A percentile compares a stretch with the other conserved stretches of the same genome.
Conservation (phyloP, 1,140 invertebrate species). For the Heliconius melpomene region DNA sequence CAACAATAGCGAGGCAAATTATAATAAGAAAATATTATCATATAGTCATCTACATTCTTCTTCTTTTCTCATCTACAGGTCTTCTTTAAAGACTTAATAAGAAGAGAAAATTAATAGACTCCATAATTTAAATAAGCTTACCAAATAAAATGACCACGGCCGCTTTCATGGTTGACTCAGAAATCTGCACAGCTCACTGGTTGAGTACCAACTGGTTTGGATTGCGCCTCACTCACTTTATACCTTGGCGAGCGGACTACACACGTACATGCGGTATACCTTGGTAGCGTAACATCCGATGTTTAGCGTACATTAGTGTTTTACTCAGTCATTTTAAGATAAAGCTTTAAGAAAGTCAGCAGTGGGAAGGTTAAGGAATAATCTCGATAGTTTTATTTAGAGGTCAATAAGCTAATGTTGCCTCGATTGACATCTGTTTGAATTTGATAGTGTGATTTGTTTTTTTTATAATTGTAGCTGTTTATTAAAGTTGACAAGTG, state of each 20-base stretch:
- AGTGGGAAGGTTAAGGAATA: background rate
- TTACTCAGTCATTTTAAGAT: background rate
- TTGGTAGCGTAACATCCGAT: background rate
- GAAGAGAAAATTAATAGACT: no score
- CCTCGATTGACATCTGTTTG: background rate
- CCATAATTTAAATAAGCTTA: constrained; percentile 37
- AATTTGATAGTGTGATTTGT: background rate
- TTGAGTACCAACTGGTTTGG: constrained; percentile 48
- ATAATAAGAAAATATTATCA: no score
- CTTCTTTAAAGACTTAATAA: no score
- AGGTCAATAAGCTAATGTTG: constrained; percentile 21
- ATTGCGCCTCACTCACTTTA: constrained; percentile 49
- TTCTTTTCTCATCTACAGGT: no score
- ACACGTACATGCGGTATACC: constrained; percentile 5
- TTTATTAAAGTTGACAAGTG: background rate
- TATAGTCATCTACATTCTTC: no score
- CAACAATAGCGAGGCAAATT: background rate
- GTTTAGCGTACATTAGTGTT: background rate
- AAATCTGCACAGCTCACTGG: constrained; percentile 41
- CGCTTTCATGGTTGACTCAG: constrained; percentile 53
- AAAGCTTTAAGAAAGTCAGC: background rate
- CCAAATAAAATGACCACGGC: constrained; percentile 56
- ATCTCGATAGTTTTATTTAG: constrained; percentile 26
- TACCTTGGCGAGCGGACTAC: constrained; percentile 38
- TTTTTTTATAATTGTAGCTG: background rate